These are phyloP conservation scores for Bovichtus diacanthus DNA, from an alignment of 2,797 vertebrate genomes.

Conservation along the genomic window DNA sequence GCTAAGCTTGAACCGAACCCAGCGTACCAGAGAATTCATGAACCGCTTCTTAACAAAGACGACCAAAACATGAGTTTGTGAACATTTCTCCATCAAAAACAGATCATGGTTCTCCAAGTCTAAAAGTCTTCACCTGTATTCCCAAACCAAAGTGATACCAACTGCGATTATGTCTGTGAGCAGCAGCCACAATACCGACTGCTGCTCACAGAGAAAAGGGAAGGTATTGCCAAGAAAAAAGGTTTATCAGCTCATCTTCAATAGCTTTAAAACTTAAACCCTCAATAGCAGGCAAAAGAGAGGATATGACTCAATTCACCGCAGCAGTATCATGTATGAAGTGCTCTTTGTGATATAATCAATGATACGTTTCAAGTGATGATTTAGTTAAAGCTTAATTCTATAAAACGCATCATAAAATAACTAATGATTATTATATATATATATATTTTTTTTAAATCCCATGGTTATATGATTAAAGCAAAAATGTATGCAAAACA, in stretches of 20 bases:
- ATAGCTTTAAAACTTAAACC: conserved; percentile 6
- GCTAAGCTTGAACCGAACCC: conserved; percentile 43
- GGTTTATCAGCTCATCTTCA: not conserved
- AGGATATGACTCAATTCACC: conserved; percentile 51
- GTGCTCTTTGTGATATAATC: not conserved
- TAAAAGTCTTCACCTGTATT: conserved; percentile 17
- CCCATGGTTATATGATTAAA: not conserved
- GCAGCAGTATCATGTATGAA: conserved; percentile 40
- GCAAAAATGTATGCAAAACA: conserved; percentile 10
- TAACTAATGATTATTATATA: not conserved
- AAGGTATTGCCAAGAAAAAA: conserved; percentile 27
- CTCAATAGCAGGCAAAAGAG: conserved; percentile 9
- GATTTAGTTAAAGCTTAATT: not conserved
- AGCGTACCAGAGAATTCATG: conserved; percentile 34
- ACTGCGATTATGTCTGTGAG: too few relatives aligned
- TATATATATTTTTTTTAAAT: too few relatives aligned
- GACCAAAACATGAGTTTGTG: conserved; percentile 18
- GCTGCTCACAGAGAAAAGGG: conserved; percentile 7
- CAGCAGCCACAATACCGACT: conserved; percentile 10
- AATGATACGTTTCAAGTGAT: not conserved
- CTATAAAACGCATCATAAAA: not conserved
- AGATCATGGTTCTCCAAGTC: conserved; percentile 19
- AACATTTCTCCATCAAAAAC: conserved; percentile 39
- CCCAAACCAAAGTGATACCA: not conserved
- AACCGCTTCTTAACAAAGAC: conserved; percentile 15